Base-by-base conservation (phyloP, 1,140 invertebrate species). In the Diprion similis region DNA sequence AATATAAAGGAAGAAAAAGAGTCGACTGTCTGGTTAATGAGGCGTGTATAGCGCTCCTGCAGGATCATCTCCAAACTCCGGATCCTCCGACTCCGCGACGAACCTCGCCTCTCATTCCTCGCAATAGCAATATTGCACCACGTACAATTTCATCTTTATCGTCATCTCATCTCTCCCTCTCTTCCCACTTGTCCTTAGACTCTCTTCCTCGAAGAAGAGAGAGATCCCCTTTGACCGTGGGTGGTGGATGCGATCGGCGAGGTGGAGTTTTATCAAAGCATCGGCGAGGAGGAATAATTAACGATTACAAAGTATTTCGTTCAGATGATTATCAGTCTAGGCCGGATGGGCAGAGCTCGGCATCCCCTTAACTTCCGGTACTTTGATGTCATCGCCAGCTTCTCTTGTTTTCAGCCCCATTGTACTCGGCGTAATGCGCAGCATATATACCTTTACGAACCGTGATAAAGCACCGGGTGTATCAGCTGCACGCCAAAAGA, bases 1-100 rank as follows among this genome's bases (percentile, higher is more conserved):
- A 59, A 15, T 51, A 47, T 46, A 48, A 65, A 65, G 15, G 18
- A 65, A 15, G 68, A 69, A 69, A 37, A 68, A 68, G 45, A 68
- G 24, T 24, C 59, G 24, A 37, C 70, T 71, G 45, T 45, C 51
- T 48, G 66, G 59, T 68, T 46, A 72, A 68, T 47, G 66, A 37
- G 51, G 15, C 51, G 66, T 71, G 37, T n/a, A 72, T 24, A 18
- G 18, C 24, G 71, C 18, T 15, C 66, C 18, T 24, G 45, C 18
- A 72, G 67, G 46, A 66, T 65, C 59, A 17, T 47, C 65, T 48
- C 48, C 48, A 66, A 72, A 47, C 18, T 24, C 46, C 17, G 65
- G 46, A 66, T 45, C 11, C 46, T 65, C 24, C 64, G 45, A 64
- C 37, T 11, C 71, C 11, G 71, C 17, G 13, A 11, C 37, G 64